A percentile compares a stretch with the other conserved stretches of the same genome.
phyloP scores from a whole-genome alignment of 2,797 vertebrate species.

The Threskiornis aethiopicus region DNA sequence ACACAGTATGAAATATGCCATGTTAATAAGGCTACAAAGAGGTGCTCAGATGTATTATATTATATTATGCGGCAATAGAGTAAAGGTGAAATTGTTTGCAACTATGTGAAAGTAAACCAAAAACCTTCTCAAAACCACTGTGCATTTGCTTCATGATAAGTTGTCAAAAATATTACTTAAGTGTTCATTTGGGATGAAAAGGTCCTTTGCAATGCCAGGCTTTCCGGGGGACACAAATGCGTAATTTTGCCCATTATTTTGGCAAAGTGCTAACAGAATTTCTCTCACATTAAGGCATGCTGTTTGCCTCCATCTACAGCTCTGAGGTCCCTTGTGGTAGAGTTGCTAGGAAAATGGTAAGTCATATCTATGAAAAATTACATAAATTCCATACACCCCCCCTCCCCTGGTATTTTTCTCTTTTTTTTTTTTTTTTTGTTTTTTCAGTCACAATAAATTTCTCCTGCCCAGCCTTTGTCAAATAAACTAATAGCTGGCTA shows the following conservation, averaged over 20 bases:
- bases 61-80: background rate
- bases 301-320: background rate
- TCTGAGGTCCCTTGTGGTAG: background rate
- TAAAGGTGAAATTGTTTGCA: background rate
- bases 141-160: background rate
- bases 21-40: background rate
- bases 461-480: background rate
- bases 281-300: background rate
- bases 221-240: background rate
- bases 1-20: background rate
- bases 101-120: background rate
- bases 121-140: background rate
- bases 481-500: background rate
- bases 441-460: background rate
- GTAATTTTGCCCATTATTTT: background rate
- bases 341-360: constrained; percentile 1
- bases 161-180: constrained; percentile 8
- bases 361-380: background rate
- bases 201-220: background rate
- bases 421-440: background rate
- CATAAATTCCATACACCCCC: background rate
- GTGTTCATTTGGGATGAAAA: constrained; percentile 5
- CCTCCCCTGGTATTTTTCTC: background rate
- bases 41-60: background rate
- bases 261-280: background rate